Conservation (phyloP, 2,888 invertebrate genomes). For the Agrochola lota region DNA sequence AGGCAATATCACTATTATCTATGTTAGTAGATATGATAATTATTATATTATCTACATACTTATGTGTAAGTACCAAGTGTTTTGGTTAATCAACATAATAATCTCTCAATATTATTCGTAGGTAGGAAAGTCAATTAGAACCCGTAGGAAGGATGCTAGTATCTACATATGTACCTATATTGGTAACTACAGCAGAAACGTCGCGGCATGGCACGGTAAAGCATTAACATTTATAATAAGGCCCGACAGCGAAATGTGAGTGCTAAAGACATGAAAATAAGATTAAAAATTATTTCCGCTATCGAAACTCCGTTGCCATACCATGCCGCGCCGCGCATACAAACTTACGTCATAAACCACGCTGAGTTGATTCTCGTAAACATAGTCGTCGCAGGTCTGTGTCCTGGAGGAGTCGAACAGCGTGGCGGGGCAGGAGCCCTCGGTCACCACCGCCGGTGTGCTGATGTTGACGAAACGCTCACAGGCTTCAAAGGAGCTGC, state of each 20-base stretch:
- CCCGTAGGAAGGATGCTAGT: neutral
- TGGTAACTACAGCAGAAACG: too few species aligned
- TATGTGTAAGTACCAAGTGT: neutral
- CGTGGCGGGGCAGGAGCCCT: constrained; percentile 77
- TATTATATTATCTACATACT: neutral
- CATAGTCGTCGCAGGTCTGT: constrained; percentile 75
- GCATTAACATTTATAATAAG: neutral
- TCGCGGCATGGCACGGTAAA: neutral
- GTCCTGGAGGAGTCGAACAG: constrained; percentile 76
- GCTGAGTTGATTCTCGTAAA: constrained; percentile 82
- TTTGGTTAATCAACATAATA: neutral
- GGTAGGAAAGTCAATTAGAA: neutral
- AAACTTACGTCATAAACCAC: constrained; percentile 86
- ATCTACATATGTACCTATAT: too few species aligned
- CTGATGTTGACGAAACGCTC: constrained; percentile 75
- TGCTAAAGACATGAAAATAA: too few species aligned
- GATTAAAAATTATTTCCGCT: neutral
- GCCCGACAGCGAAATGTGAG: neutral
- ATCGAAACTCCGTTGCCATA: neutral
- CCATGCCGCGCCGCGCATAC: neutral
- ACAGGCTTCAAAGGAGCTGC: constrained; percentile 78
- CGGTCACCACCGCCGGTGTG: constrained; percentile 45
- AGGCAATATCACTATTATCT: constrained; percentile 7
- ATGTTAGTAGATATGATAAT: neutral
- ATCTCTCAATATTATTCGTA: neutral